Conservation (phyloP, 2,888 invertebrate genomes). For the Quadroppia sp. region DNA sequence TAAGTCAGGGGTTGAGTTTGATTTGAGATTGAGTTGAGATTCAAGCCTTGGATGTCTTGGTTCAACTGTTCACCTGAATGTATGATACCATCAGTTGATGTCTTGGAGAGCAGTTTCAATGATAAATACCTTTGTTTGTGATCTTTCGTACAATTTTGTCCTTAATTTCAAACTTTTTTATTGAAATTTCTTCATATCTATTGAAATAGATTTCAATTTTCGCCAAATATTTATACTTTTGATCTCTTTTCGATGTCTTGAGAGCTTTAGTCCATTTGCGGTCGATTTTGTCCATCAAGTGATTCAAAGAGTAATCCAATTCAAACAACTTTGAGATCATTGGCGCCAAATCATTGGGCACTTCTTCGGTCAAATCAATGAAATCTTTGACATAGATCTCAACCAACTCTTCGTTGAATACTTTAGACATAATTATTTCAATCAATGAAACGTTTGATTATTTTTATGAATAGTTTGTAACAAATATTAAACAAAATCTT, state of each 20-base stretch:
- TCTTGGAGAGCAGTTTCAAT: not conserved
- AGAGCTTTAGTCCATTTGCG: not conserved
- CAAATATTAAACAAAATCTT: too few relatives aligned
- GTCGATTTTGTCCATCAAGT: not conserved
- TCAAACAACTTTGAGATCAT: not conserved
- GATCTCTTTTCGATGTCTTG: not conserved
- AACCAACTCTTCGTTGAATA: not conserved
- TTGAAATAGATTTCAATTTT: conserved; percentile 12
- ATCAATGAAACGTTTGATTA: too few relatives aligned
- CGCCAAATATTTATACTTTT: not conserved
- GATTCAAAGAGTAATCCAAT: not conserved
- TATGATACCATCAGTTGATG: not conserved
- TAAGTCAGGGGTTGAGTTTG: conserved; percentile 8
- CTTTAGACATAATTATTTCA: not conserved
- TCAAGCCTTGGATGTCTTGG: not conserved
- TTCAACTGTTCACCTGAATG: not conserved
- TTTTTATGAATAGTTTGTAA: too few relatives aligned
- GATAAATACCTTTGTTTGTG: conserved; percentile 9
- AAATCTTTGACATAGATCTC: not conserved
- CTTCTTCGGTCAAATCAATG: conserved; percentile 4
- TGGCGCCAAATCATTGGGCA: conserved; percentile 28
- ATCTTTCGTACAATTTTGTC: not conserved
- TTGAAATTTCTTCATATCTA: not conserved
- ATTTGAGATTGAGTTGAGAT: not conserved
- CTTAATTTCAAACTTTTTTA: not conserved